These are phyloP conservation scores for Tricholauxania praeusta DNA, from an alignment of 2,888 invertebrate genomes.

Conservation along the genomic window DNA sequence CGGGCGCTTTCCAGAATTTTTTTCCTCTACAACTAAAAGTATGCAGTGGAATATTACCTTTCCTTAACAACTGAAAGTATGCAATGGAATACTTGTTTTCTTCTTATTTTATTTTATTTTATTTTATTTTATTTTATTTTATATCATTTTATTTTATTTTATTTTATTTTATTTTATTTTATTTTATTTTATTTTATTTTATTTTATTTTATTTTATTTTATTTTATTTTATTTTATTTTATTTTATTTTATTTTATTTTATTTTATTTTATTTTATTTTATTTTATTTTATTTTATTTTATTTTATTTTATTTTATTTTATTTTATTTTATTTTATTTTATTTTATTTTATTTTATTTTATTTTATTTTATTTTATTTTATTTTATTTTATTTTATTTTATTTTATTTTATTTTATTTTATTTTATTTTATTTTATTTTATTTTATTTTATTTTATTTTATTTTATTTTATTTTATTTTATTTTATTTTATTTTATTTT, in stretches of 20 bases:
- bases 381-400: background rate
- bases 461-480: background rate
- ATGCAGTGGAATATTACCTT: no score
- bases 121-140: background rate
- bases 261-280: background rate
- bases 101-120: no score
- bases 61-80: no score
- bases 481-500: background rate
- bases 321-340: constrained; percentile 1
- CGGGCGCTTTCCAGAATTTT: no score
- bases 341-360: background rate
- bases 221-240: background rate
- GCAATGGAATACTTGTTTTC: no score
- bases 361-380: background rate
- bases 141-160: constrained; percentile 1
- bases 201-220: background rate
- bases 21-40: no score
- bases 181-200: background rate
- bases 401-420: background rate
- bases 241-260: background rate
- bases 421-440: background rate
- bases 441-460: background rate
- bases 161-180: background rate
- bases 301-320: background rate
- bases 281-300: background rate